Conservation (phyloP, 2,797 vertebrate species). For the Girardinus metallicus region DNA sequence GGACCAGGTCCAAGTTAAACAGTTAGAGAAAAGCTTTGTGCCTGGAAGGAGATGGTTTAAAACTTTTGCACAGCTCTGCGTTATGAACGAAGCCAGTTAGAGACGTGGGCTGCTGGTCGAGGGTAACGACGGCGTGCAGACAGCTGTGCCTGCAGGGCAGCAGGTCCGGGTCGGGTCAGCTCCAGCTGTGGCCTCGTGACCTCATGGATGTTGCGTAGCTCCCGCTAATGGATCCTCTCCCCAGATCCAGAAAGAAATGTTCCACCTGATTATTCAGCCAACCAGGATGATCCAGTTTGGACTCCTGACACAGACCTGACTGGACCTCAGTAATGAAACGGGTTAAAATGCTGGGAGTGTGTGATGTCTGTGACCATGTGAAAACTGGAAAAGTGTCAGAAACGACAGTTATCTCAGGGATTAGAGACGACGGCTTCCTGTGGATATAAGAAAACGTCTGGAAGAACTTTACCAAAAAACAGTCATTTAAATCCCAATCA, state of each 20-base stretch:
- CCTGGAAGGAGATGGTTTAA: not conserved
- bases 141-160: conserved; percentile 43
- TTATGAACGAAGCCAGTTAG: conserved; percentile 8
- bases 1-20: not conserved
- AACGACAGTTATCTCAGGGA: no score
- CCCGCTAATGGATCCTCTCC: not conserved
- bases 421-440: no score
- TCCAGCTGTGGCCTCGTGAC: conserved; percentile 22
- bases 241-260: not conserved
- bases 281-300: not conserved
- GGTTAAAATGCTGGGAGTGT: no score
- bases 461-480: no score
- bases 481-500: no score
- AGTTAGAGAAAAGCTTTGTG: not conserved
- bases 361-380: no score
- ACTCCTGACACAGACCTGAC: not conserved
- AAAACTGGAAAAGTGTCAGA: no score
- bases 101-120: conserved; percentile 10
- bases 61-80: not conserved
- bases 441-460: no score
- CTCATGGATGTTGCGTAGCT: not conserved
- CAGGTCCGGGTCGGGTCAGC: conserved; percentile 22
- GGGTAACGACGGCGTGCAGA: conserved; percentile 35
- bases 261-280: not conserved
- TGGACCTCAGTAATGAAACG: not conserved